Evolutionary conservation across 2,888 invertebrate species (phyloP).

Genomic region (Eubasilissa splendida): DNA sequence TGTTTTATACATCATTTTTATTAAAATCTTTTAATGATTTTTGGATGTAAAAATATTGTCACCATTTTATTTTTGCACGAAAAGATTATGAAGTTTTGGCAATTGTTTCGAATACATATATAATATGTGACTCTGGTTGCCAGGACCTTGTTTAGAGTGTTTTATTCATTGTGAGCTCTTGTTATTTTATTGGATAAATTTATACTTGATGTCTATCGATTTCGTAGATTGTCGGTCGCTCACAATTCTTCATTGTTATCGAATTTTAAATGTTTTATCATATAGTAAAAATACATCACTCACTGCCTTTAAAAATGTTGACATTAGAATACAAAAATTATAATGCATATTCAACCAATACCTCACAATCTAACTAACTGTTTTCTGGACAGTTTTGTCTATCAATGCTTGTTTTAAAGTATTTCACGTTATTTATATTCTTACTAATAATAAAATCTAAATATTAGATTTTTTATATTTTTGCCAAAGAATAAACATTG

Average conservation of each 20-base stretch:
- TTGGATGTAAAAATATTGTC: conserved; percentile 45
- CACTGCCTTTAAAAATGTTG: conserved; percentile 59
- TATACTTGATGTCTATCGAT: conserved; percentile 54
- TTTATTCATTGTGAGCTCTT: conserved; percentile 46
- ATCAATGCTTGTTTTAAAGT: conserved; percentile 48
- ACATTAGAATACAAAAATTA: conserved; percentile 53
- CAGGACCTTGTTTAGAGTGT: conserved; percentile 11
- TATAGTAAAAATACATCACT: conserved; percentile 58
- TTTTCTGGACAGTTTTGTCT: conserved; percentile 47
- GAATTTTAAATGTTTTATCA: conserved; percentile 55
- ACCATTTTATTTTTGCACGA: conserved; percentile 50
- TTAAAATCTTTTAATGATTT: conserved; percentile 46
- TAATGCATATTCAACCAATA: conserved; percentile 48
- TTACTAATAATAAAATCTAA: conserved; percentile 41
- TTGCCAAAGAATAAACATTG: conserved; percentile 38
- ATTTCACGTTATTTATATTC: conserved; percentile 43
- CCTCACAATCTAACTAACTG: conserved; percentile 46
- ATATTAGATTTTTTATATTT: conserved; percentile 43
- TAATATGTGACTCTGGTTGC: not conserved
- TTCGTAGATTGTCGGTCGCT: conserved; percentile 49
- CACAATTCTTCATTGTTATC: conserved; percentile 54
- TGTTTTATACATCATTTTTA: conserved; percentile 55
- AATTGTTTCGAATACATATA: not conserved
- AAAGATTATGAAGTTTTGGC: conserved; percentile 27
- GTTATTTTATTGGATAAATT: conserved; percentile 51